Evolutionary conservation across 2,888 invertebrate species (phyloP), one percentile per base, ranked within the genome.

Genomic region (Macroteleia sp.): DNA sequence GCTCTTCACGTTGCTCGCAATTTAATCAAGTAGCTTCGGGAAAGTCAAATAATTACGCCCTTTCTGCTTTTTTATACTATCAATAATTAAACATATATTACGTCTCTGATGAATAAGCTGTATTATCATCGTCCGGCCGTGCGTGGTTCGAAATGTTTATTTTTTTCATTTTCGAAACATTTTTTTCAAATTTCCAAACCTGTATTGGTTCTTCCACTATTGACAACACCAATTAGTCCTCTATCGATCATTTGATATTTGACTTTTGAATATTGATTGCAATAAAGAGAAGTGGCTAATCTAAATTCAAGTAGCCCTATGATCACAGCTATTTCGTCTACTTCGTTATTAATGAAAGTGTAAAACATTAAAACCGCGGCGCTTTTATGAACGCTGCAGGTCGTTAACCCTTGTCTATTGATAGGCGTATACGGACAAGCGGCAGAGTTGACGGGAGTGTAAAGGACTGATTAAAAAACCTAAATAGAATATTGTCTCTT

Each of bases 21-120:
- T 86, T 85, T 82, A 82, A 83, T 84, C 81, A 81, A 80, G 81
- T 67, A 74, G 79, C 82, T 82, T 79, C 73, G 64, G 73, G 77
- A 46, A 82, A 83, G 83, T 85, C 80, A 79, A 84, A 84, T 83
- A 83, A 85, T 85, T 83, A 84, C 81, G 77, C 74, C 79, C 80
- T 67, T 82, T 79, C 69, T 74, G 78, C 81, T 77, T 81, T 79
- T 78, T 77, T 76, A 69, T 79, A 57, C 81, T 77, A 77, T 80
- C 80, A 80, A 79, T 78, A 77, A 70, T 59, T 64, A 62, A 64
- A 41, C 62, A 62, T 62, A 41, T 56, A 54, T 56, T 41, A 52
- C 52, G 10, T 54, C 30, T 28, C 42, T 25, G 16, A 25, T 14
- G 50, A 67, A 56, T 54, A 25, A 44, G 56, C 54, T 54, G 56